These are phyloP conservation scores for Melanotaenia nigrans DNA, from an alignment of 2,797 vertebrate genomes.

Conservation along the genomic window DNA sequence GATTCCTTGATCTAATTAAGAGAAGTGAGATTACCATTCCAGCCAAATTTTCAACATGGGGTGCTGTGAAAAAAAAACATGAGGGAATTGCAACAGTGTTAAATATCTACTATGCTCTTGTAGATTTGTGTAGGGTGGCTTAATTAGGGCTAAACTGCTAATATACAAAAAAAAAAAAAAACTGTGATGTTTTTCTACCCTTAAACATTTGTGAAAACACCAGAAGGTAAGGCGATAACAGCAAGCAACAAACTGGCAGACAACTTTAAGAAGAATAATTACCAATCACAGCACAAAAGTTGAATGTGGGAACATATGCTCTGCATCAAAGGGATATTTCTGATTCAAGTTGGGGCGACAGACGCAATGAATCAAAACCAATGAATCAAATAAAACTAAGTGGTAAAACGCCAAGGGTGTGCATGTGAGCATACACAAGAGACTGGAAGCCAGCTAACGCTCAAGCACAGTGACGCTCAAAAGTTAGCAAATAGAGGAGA, in stretches of 20 bases:
- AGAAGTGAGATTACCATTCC: conserved; percentile 58
- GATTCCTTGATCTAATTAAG: conserved; percentile 74
- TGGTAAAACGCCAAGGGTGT: conserved; percentile 13
- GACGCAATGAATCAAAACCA: conserved; percentile 23
- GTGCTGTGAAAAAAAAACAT: conserved; percentile 35
- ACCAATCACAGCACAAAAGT: conserved; percentile 45
- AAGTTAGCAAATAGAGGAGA: conserved; percentile 26
- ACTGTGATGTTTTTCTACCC: conserved; percentile 36
- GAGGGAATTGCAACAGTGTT: conserved; percentile 42
- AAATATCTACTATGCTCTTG: conserved; percentile 34
- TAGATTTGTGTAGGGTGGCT: conserved; percentile 45
- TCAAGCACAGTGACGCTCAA: background rate
- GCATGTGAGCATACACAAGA: conserved; percentile 6
- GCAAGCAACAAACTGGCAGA: conserved; percentile 61
- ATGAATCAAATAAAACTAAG: conserved; percentile 35
- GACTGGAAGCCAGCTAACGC: background rate
- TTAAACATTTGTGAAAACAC: conserved; percentile 64
- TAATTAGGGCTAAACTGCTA: conserved; percentile 68
- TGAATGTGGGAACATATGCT: conserved; percentile 62
- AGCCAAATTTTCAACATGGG: conserved; percentile 55
- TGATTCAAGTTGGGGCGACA: conserved; percentile 32
- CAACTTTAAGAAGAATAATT: conserved; percentile 60
- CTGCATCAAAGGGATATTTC: conserved; percentile 47
- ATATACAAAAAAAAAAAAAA: conserved; percentile 34
- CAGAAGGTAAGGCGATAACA: conserved; percentile 67